These are phyloP conservation scores for Thamnophis elegans DNA, from an alignment of 2,797 vertebrate genomes.

Conservation along the genomic window DNA sequence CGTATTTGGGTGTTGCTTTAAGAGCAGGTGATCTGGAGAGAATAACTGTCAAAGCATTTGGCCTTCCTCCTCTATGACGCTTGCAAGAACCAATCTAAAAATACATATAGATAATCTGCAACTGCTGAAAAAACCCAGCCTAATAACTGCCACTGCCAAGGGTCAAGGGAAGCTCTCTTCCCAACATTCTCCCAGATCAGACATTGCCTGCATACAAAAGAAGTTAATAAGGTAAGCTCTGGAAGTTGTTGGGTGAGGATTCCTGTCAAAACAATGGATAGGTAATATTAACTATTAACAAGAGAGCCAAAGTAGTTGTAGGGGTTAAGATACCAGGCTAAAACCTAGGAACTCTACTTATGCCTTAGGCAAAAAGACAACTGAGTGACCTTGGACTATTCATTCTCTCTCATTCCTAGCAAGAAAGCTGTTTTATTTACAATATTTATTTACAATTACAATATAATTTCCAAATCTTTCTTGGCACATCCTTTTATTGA, in stretches of 20 bases:
- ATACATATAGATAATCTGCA: constrained; percentile 23
- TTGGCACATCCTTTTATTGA: background rate
- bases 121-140: background rate
- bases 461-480: background rate
- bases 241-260: background rate
- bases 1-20: constrained; percentile 51
- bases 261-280: too few species aligned
- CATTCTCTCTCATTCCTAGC: background rate
- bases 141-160: background rate
- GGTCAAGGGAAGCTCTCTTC: background rate
- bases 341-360: background rate
- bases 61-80: background rate
- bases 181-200: background rate
- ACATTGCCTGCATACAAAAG: background rate
- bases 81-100: constrained; percentile 51
- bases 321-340: background rate
- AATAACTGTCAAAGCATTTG: constrained; percentile 49
- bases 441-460: background rate
- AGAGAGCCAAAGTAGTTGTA: background rate
- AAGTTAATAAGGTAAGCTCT: background rate
- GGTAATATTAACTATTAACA: background rate
- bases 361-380: background rate
- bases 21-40: constrained; percentile 41
- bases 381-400: background rate
- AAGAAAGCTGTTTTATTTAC: background rate